Evolutionary conservation across 2,113 vertebrate species (phyloP), one percentile per base, ranked within the genome.

Genomic region (Epinephelus moara): DNA sequence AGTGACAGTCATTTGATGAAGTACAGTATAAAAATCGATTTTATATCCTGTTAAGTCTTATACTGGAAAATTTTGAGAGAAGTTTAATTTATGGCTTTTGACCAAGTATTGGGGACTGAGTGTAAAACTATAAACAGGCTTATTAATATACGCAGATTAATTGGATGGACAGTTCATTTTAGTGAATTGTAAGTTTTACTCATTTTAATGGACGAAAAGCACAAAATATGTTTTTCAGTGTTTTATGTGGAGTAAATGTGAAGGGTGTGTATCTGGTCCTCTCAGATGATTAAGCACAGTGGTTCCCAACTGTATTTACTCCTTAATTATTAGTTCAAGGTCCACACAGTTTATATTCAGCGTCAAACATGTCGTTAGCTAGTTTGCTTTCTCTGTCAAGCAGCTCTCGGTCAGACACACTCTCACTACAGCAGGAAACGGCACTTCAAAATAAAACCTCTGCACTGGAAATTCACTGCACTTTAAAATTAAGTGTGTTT

Each of bases 1-100:
- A 47, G n/a, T 47, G 45, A 42, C 60, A 50, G 23, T 55, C 59
- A 69, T 83, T 79, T 87, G 62, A 85, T 78, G 9, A 66, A 64
- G 52, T 64, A 73, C 47, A 45, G 27, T 3, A 49, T 18, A 63
- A 82, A 45, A 69, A 86, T 91, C 15, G 2, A 23, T 70, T 88
- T 84, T 84, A 75, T 84, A 66, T 68, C 42, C 71, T 75, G 25
- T 85, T 71, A 77, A 27, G 69, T 82, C 52, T 80, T 62, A 70
- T 27, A 66, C 17, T 74, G 62, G 30, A 13, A 75, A 25, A 50
- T n/a, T 53, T 74, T 50, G 68, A 40, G 66, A 63, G 50, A 71
- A 49, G 33, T 10, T 61, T 84, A 25, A 82, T 78, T 78, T 57
- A 75, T 70, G 30, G 49, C 56, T 62, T 70, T 66, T n/a, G 1